phyloP scores from a whole-genome alignment of 2,113 vertebrate species.

The Craseonycteris thonglongyai region DNA sequence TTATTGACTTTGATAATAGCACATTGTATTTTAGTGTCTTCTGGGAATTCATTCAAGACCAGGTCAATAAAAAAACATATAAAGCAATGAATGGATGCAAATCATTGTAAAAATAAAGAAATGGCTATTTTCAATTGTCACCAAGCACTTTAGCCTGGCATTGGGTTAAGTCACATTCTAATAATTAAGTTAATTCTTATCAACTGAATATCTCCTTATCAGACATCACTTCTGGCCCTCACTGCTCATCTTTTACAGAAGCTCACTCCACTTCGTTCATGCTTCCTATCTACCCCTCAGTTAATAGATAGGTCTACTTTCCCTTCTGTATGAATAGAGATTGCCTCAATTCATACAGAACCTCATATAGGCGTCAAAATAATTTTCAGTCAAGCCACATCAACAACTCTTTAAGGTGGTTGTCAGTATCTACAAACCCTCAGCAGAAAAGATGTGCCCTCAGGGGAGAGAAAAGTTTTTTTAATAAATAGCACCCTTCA shows the following conservation, averaged over 20 bases:
- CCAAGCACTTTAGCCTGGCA: not conserved
- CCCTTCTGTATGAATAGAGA: not conserved
- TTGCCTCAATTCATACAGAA: not conserved
- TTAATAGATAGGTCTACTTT: not conserved
- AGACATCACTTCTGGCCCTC: not conserved
- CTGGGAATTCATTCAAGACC: slow-evolving; percentile 4
- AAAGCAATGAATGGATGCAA: not conserved
- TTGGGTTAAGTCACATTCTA: not conserved
- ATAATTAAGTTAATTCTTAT: not conserved
- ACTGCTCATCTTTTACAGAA: not conserved
- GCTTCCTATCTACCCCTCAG: not conserved
- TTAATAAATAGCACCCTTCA: slow-evolving; percentile 11
- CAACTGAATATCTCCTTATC: not conserved
- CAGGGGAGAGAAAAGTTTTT: not conserved
- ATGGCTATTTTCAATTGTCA: not conserved
- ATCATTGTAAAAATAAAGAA: not conserved
- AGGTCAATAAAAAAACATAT: not conserved
- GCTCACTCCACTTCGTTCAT: not conserved
- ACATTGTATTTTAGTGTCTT: not conserved
- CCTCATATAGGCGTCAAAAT: not conserved
- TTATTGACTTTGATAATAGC: slow-evolving; percentile 38
- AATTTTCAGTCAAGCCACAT: not conserved
- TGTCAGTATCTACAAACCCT: not conserved
- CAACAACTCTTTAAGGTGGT: not conserved
- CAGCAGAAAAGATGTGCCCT: not conserved